Base-by-base conservation (phyloP, 2,888 invertebrate genomes). In the Diachrysia chrysitis region DNA sequence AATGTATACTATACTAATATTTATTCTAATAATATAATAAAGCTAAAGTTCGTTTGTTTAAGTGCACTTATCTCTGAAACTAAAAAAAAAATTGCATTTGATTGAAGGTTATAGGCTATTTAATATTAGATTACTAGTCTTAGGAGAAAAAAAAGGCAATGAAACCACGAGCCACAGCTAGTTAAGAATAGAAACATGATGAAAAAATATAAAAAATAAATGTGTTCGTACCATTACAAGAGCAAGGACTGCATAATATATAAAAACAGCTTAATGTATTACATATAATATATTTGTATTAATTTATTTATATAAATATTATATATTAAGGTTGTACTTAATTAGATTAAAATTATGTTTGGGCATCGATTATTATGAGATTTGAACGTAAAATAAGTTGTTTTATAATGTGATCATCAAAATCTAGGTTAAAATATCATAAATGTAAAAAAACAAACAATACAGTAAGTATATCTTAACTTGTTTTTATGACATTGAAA, bases 261-360 rank as follows among this genome's bases (percentile, higher is more conserved):
- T 73, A 69, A 59, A 75, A 79, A 69, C 75, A 70, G 79, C 82
- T 81, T 80, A 78, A 79, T 63, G 48, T 51, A 57, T 63, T 66
- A 79, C 56, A 59, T 37, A 56, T 66, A 75, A 61, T 78, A 78
- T 76, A 74, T 74, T 76, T 70, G 74, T 84, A 81, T 82, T 84
- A 73, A 82, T 84, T 83, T 81, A 83, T 83, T 83, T 78, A 75
- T 71, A 78, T 63, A n/a, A n/a, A n/a, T n/a, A 51, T 55, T 66
- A 76, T 76, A 80, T 80, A 81, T 83, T 78, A 78, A 78, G 76
- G 83, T 79, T 74, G 87, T 89, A 88, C 88, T 89, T 87, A 88
- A 87, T 80, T 84, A 83, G 71, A 55, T 58, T 59, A 65, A n/a
- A 69, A 66, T 76, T 67, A 71, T 69, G 78, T 76, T 73, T 68